These are phyloP conservation scores for Pelochelys cantorii DNA, from an alignment of 2,797 vertebrate species.

Conservation along the genomic window DNA sequence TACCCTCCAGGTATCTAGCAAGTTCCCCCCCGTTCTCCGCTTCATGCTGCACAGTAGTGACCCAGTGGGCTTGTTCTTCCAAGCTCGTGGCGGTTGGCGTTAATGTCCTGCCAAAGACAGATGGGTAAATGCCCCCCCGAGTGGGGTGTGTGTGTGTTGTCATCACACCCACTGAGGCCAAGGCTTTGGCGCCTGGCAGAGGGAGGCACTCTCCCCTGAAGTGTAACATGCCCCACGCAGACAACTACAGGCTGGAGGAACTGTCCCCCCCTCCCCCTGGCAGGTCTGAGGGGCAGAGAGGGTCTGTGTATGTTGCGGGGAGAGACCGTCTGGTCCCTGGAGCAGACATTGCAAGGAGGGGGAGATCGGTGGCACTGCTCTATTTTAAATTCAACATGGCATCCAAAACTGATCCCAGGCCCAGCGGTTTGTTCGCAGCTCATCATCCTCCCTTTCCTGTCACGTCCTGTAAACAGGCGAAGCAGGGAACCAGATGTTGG, in stretches of 20 bases:
- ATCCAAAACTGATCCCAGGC: rapidly evolving
- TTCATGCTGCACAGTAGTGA: not conserved
- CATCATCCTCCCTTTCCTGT: rapidly evolving
- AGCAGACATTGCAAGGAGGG: not conserved
- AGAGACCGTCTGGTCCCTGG: not conserved
- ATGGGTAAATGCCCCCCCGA: constrained; percentile 4
- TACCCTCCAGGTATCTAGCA: not conserved
- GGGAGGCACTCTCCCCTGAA: not conserved
- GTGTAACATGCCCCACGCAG: rapidly evolving
- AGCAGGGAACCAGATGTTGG: constrained; percentile 33
- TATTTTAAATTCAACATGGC: not conserved
- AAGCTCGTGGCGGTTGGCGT: not conserved
- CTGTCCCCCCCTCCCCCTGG: not conserved
- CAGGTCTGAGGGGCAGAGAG: not conserved
- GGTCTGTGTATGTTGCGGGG: not conserved
- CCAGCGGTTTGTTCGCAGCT: not conserved
- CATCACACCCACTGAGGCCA: not conserved
- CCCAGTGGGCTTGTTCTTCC: not conserved
- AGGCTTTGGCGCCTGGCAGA: not conserved
- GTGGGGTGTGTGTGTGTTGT: not conserved
- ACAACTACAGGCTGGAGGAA: rapidly evolving
- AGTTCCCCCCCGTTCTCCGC: not conserved
- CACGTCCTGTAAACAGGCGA: not conserved
- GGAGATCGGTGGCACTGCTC: not conserved
- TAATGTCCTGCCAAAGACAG: not conserved